Percentiles rank a stretch among this genome's conserved stretches.
These are phyloP conservation scores for Ecliptopera silaceata DNA, from an alignment of 2,888 invertebrate species.

Conservation along the genomic window DNA sequence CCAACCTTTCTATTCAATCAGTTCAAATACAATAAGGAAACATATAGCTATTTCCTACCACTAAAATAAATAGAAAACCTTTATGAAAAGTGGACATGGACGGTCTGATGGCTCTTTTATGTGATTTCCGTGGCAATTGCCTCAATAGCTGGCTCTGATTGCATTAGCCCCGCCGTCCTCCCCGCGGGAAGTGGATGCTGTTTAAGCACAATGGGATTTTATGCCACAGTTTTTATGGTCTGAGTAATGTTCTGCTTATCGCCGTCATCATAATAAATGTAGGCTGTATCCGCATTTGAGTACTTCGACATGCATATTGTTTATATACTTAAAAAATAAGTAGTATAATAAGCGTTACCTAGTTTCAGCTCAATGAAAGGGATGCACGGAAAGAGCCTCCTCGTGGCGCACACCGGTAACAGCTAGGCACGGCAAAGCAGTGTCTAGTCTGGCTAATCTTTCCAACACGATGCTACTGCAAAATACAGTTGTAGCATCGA, in stretches of 20 bases:
- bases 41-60: constrained; percentile 31
- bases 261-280: background rate
- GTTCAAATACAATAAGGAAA: constrained; percentile 32
- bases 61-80: constrained; percentile 52
- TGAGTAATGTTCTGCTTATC: constrained; percentile 8
- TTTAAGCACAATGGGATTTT: constrained; percentile 43
- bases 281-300: background rate
- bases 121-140: constrained; percentile 61
- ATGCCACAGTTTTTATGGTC: constrained; percentile 19
- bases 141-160: constrained; percentile 58
- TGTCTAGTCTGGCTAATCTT: too few relatives aligned
- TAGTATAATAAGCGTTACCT: background rate
- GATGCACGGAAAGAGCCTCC: too few relatives aligned
- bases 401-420: too few relatives aligned
- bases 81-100: constrained; percentile 45
- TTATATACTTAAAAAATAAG: too few relatives aligned
- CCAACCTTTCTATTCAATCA: constrained; percentile 13
- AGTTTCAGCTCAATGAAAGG: too few relatives aligned
- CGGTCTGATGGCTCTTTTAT: constrained; percentile 52
- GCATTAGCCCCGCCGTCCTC: constrained; percentile 51
- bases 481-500: too few relatives aligned
- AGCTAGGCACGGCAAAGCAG: too few relatives aligned
- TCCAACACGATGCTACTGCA: too few relatives aligned
- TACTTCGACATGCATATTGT: background rate
- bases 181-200: constrained; percentile 45